Percentiles rank a stretch among this genome's conserved stretches.
Conservation (phyloP, 92 coral and sea anemone genomes). For the Zoanthus sociatus region DNA sequence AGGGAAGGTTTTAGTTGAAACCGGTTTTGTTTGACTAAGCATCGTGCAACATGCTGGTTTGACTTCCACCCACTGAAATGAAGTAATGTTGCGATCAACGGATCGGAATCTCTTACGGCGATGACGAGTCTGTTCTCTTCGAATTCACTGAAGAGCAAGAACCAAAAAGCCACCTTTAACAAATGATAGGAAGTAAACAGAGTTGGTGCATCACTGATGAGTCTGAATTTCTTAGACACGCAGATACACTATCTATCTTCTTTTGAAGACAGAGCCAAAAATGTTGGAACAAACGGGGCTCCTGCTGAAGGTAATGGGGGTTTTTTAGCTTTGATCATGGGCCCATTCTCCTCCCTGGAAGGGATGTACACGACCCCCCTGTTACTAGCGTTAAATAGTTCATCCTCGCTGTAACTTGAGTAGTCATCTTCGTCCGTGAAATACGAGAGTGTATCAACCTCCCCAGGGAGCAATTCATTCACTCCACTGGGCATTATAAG, state of each 20-base stretch:
- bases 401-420: conserved; percentile 89
- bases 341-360: conserved; percentile 53
- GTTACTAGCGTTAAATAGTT: conserved; percentile 58
- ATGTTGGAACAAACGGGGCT: conserved; percentile 85
- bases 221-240: background rate
- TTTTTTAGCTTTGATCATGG: conserved; percentile 48
- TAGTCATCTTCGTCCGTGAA: conserved; percentile 85
- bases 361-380: conserved; percentile 70
- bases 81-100: too few relatives aligned
- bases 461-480: conserved; percentile 75
- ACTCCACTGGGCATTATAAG: conserved; percentile 77
- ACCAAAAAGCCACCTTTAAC: too few relatives aligned
- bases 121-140: too few relatives aligned
- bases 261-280: conserved; percentile 69
- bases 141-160: too few relatives aligned
- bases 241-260: conserved; percentile 31
- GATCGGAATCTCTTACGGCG: too few relatives aligned
- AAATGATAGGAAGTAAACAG: too few relatives aligned
- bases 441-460: conserved; percentile 78
- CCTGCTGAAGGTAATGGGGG: conserved; percentile 67
- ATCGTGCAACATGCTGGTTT: too few relatives aligned
- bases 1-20: too few relatives aligned
- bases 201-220: too few relatives aligned
- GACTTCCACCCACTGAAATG: too few relatives aligned
- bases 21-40: too few relatives aligned